Evolutionary conservation across 2,797 vertebrate genomes (phyloP).

Genomic region (Sternarchorhynchus goeldii): DNA sequence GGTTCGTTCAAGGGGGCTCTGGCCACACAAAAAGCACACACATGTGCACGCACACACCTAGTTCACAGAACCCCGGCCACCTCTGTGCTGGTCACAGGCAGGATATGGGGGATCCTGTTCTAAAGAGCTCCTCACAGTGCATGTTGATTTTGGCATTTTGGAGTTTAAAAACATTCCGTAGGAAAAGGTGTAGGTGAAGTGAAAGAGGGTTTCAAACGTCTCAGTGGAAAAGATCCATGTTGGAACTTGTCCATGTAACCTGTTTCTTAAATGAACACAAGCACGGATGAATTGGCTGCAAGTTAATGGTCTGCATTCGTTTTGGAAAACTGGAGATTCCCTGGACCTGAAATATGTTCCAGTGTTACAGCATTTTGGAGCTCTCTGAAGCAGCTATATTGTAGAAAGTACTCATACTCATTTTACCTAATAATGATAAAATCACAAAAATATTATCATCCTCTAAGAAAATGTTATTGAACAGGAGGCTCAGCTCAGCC

Average conservation of each 20-base stretch:
- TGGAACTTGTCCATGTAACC: constrained; percentile 17
- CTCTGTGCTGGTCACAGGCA: constrained; percentile 61
- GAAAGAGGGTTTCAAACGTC: constrained; percentile 16
- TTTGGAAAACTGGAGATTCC: background rate
- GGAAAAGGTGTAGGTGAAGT: constrained; percentile 70
- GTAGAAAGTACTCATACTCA: too few species aligned
- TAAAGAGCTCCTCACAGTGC: constrained; percentile 68
- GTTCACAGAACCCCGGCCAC: constrained; percentile 66
- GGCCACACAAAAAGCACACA: background rate
- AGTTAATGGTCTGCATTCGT: constrained; percentile 6
- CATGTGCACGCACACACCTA: constrained; percentile 54
- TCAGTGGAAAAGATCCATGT: constrained; percentile 16
- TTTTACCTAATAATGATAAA: too few species aligned
- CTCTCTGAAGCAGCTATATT: too few species aligned
- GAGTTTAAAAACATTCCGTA: constrained; percentile 68
- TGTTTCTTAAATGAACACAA: constrained; percentile 35
- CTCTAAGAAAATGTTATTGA: too few species aligned
- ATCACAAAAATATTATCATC: too few species aligned
- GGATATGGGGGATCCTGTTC: constrained; percentile 79
- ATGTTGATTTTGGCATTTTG: constrained; percentile 76
- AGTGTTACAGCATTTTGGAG: background rate
- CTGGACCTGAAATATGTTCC: background rate
- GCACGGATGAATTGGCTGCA: background rate
- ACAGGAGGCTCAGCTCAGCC: background rate
- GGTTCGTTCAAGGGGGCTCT: constrained; percentile 15